Evolutionary conservation across 1,140 invertebrate genomes (phyloP), one percentile per base, ranked within the genome.

Genomic region (Schlechtendalia chinensis): DNA sequence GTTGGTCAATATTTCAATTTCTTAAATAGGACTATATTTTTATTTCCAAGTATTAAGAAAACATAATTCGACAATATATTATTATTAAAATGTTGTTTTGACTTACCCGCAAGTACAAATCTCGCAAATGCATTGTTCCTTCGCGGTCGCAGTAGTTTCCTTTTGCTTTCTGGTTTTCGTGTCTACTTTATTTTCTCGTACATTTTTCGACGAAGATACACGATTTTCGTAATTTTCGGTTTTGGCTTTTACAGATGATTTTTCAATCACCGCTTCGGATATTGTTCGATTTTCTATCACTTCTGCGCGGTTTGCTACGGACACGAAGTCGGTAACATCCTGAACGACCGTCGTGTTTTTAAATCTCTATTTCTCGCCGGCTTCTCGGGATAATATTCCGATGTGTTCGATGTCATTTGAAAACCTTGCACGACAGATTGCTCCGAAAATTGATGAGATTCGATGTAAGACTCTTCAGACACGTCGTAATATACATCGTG

Each of bases 21-120:
- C 8, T 39, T 39, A 8, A 39, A 3, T 39, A 39, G 8, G 1
- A 12, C 5, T 50, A 50, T 50, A 50, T 50, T 32, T 19, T 8
- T 39, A 32, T 65, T 61, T 29, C 22, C 5, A 19, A 54, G 11
- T 19, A 54, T 16, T 50, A 1, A 6, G 1, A 54, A 54, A 54
- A 54, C 2, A 17, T 67, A 45, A 5, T 67, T 24, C 22, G n/a
- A 67, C n/a, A 65, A 10, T 39, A n/a, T 39, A 65, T n/a, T 65
- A 39, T 39, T 65, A 45, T 65, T 65, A 5, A 22, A 19, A 65
- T 22, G 19, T 47, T 22, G 12, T 47, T 47, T 27, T 17, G n/a
- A 91, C 92, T 92, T 88, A 95, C 94, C 94, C 94, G 86, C 94
- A 95, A 84, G 93, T 95, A 85, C 94, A 95, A 59, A 95, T 91